Evolutionary conservation across 1,140 invertebrate species (phyloP), one percentile per base, ranked within the genome.

Genomic region (Stegodyphus dumicola): DNA sequence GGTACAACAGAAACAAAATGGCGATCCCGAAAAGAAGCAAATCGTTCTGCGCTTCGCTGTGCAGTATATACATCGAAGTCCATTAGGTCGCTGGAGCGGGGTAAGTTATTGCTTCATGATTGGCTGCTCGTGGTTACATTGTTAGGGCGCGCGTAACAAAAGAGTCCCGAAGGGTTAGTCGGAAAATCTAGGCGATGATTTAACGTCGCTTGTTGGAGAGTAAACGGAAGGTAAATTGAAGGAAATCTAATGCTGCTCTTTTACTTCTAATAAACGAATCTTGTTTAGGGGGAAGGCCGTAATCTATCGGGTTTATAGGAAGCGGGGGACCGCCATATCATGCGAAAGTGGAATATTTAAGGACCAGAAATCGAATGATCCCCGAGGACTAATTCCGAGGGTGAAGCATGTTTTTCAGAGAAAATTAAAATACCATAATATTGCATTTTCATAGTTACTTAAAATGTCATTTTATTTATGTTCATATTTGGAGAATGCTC

Each of bases 71-170:
- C 80, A 83, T 73, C 70, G 74, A 54, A 85, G 81, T 85, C 81
- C 81, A 85, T 85, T 85, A 85, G 81, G 80, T 75, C 74, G 71
- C 13, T 54, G 56, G 71, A 73, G 64, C 71, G 65, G 81, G 81
- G 73, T 85, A 85, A 85, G 81, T 85, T 85, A 85, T 85, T 76
- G 81, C 81, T 85, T 70, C 81, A 85, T 85, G 81, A 85, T 85
- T 85, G 81, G 81, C 81, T 77, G 81, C 51, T 60, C 81, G 73
- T 85, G 81, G 81, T 85, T 85, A 85, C 81, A 85, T 85, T 85
- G 81, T 85, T 85, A 85, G 67, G 73, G 56, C 64, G 73, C 81
- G 81, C 65, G 74, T 85, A 85, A 85, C 81, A 85, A 85, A 85
- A 77, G 73, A 85, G 73, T 85, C 81, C 81, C 81, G 33, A 76